phyloP scores from a whole-genome alignment of 2,888 invertebrate species.

The Rhorus exstirpatorius region DNA sequence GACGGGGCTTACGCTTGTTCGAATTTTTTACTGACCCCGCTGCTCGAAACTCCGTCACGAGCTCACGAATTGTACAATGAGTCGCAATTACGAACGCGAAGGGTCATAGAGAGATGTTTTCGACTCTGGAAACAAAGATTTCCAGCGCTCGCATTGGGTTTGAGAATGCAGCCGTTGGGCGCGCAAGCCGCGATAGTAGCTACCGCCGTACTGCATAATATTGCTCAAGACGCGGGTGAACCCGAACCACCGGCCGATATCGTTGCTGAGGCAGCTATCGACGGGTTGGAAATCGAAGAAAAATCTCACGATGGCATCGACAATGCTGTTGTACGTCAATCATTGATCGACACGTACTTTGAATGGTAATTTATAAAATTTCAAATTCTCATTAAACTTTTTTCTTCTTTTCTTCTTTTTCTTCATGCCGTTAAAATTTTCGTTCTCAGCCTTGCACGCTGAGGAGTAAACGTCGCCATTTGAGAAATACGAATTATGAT shows the following conservation, averaged over 20 bases:
- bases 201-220: background rate
- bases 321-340: background rate
- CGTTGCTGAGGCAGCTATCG: too few relatives aligned
- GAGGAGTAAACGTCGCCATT: too few relatives aligned
- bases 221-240: background rate
- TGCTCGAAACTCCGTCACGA: background rate
- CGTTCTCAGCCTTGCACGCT: too few relatives aligned
- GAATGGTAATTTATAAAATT: too few relatives aligned
- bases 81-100: background rate
- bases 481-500: too few relatives aligned
- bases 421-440: too few relatives aligned
- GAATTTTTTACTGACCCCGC: background rate
- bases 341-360: background rate
- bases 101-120: background rate
- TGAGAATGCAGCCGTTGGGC: background rate
- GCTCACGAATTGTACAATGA: conserved; percentile 3
- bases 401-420: too few relatives aligned
- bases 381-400: too few relatives aligned
- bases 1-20: background rate
- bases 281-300: too few relatives aligned
- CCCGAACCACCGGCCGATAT: background rate
- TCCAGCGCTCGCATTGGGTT: background rate
- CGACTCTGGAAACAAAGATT: conserved; percentile 6
- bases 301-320: too few relatives aligned
- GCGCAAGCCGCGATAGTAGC: background rate